These are phyloP conservation scores for Pachymerium ferrugineum DNA, from an alignment of 2,888 invertebrate genomes.

Conservation along the genomic window DNA sequence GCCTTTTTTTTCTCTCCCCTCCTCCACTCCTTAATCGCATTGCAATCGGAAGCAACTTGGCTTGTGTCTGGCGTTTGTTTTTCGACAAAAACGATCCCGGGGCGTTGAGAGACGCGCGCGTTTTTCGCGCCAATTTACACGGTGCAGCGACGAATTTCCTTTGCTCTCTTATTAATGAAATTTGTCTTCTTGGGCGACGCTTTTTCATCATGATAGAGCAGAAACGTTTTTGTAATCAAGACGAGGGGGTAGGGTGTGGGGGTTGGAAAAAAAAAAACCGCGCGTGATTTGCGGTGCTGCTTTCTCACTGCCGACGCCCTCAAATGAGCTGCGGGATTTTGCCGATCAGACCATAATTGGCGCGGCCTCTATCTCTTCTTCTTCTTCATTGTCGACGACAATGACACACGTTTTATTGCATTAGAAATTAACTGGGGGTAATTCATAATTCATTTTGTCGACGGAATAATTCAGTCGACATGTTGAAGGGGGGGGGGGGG, in stretches of 20 bases:
- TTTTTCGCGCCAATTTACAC: slow-evolving; percentile 23
- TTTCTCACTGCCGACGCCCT: slow-evolving; percentile 27
- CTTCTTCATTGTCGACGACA: background rate
- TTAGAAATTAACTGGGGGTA: slow-evolving; percentile 12
- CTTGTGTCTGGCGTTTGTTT: slow-evolving; percentile 23
- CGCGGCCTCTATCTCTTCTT: background rate
- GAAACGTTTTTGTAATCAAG: slow-evolving; percentile 27
- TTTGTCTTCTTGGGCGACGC: slow-evolving; percentile 18
- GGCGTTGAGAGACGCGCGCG: background rate
- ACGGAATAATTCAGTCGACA: slow-evolving; percentile 17
- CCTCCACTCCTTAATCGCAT: slow-evolving; percentile 5
- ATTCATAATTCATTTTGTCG: slow-evolving; percentile 21
- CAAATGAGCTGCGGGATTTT: slow-evolving; percentile 27
- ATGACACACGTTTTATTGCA: background rate
- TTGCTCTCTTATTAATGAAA: slow-evolving; percentile 19
- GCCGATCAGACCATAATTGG: slow-evolving; percentile 27
- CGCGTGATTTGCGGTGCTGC: slow-evolving; percentile 27
- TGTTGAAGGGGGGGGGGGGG: background rate
- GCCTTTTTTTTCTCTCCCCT: background rate
- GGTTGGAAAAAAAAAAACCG: background rate
- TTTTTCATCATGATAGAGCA: slow-evolving; percentile 25
- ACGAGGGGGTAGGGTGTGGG: background rate
- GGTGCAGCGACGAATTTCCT: slow-evolving; percentile 7
- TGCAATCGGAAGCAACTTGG: slow-evolving; percentile 22
- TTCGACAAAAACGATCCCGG: slow-evolving; percentile 19